Percentiles rank a stretch among this genome's conserved stretches.
Conservation (phyloP, 2,888 invertebrate genomes). For the Yponomeuta evonymella region DNA sequence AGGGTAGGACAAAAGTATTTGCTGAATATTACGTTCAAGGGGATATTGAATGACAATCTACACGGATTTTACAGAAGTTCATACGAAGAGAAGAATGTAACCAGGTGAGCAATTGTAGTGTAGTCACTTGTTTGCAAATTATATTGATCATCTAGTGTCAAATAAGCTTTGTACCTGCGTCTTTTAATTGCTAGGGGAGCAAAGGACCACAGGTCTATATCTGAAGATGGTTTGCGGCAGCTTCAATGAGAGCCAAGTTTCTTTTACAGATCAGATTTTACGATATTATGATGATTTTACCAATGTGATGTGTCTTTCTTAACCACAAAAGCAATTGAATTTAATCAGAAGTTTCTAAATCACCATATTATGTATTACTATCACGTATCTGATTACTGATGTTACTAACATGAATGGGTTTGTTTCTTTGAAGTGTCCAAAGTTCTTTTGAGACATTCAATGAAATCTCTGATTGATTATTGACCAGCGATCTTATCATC, state of each 20-base stretch:
- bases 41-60: conserved; percentile 83
- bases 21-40: conserved; percentile 82
- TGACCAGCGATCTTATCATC: not conserved
- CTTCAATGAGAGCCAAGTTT: too few relatives aligned
- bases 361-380: not conserved
- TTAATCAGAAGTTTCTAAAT: not conserved
- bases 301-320: not conserved
- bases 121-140: too few relatives aligned
- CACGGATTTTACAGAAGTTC: conserved; percentile 91
- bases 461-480: not conserved
- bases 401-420: too few relatives aligned
- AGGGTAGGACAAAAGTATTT: conserved; percentile 78
- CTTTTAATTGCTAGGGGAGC: too few relatives aligned
- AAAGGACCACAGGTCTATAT: too few relatives aligned
- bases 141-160: too few relatives aligned
- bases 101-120: conserved; percentile 70
- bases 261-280: too few relatives aligned
- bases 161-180: too few relatives aligned
- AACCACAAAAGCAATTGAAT: not conserved
- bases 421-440: too few relatives aligned
- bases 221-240: too few relatives aligned
- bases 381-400: not conserved
- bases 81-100: conserved; percentile 81
- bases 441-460: not conserved
- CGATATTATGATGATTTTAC: too few relatives aligned